phyloP scores from a whole-genome alignment of 2,888 invertebrate genomes.

The Holacanthella duospinosa region DNA sequence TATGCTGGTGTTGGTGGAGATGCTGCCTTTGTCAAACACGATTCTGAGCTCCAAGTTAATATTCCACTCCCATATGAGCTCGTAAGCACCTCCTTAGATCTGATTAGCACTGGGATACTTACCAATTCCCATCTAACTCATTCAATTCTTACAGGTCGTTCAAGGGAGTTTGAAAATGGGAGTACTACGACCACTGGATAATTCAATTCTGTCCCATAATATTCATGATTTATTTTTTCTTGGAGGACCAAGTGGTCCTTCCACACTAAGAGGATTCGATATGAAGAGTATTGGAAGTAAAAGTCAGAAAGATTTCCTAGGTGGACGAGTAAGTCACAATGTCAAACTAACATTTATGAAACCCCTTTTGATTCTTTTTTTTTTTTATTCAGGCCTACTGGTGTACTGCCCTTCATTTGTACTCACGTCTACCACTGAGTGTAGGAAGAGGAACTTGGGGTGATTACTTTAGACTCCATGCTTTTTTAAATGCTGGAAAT shows the following conservation, averaged over 20 bases:
- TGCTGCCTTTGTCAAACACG: constrained; percentile 77
- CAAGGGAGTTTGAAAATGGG: constrained; percentile 61
- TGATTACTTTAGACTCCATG: constrained; percentile 74
- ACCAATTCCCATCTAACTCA: not conserved
- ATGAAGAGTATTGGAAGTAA: constrained; percentile 79
- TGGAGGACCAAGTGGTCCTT: constrained; percentile 90
- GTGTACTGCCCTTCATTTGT: constrained; percentile 75
- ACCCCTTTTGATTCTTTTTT: too few relatives aligned
- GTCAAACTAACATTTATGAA: not conserved
- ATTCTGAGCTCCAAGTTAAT: constrained; percentile 60
- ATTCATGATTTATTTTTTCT: constrained; percentile 68
- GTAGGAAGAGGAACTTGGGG: constrained; percentile 67
- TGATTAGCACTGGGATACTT: not conserved
- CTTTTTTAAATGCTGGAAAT: constrained; percentile 81
- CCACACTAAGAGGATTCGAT: constrained; percentile 76
- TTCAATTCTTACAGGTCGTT: constrained; percentile 54
- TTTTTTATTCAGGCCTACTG: constrained; percentile 69
- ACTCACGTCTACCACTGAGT: constrained; percentile 78
- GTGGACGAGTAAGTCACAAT: constrained; percentile 53
- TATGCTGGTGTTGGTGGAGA: constrained; percentile 84
- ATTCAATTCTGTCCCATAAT: constrained; percentile 40
- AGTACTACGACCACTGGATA: constrained; percentile 50
- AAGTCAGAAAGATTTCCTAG: constrained; percentile 61
- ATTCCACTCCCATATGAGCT: constrained; percentile 52
- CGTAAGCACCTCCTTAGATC: too few relatives aligned